Base-by-base conservation (phyloP, 2,888 invertebrate species). In the Leptura quadrifasciata region DNA sequence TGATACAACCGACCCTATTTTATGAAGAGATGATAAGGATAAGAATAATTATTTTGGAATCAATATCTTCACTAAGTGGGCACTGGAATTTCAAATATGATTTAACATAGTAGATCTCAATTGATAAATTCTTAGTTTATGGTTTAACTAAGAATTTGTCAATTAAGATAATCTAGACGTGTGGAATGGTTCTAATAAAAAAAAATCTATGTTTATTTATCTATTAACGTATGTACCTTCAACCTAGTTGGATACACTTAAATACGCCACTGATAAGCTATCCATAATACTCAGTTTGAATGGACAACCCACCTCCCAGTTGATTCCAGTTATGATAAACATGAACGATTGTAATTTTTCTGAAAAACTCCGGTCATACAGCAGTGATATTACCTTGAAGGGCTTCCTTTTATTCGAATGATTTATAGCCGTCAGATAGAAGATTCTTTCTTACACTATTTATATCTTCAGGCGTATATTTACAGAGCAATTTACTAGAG, bases 261-360 rank as follows among this genome's bases (percentile, higher is more conserved):
- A 60, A 47, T 21, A 39, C 60, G 47, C 39, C 70, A 8, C 70
- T 60, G 70, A 52, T 61, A 71, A 35, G 52, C 61, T 61, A 61
- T 71, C 61, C 58, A 52, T 39, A 12, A 24, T n/a, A 27, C 52
- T 69, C 58, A 17, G 39, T 27, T 52, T 61, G 52, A 52, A 47
- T 61, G 27, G 61, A 17, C 71, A 61, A 4, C 61, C 54, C 70
- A 69, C 67, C 70, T 72, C 72, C 21, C 52, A 47, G 52, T 17
- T 54, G 47, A 39, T 74, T 69, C 72, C 68, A 61, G 72, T 57
- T 61, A 55, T 72, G 63, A 77, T 74, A 74, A 77, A 77, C 72
- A 76, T 74, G 71, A 77, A 68, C 77, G 74, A 77, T 77, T 74
- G 74, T 72, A 74, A 77, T 77, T 74, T 77, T 69, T 74, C 61